Evolutionary conservation across 2,888 invertebrate genomes (phyloP).

Genomic region (Volucella zonaria): DNA sequence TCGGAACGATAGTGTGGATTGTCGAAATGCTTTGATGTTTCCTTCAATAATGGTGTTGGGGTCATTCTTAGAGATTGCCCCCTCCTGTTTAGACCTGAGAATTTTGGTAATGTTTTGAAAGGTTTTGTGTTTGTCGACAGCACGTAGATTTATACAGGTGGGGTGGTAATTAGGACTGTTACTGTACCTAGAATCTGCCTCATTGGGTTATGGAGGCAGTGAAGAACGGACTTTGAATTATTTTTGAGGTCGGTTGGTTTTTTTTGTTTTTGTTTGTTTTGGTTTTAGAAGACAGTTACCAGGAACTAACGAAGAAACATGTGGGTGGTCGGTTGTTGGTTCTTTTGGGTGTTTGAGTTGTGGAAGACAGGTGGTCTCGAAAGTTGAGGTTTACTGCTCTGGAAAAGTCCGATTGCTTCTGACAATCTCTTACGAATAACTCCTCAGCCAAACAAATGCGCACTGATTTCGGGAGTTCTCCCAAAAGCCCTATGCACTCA

Average conservation of each 20-base stretch:
- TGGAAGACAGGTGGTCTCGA: no score
- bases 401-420: no score
- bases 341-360: no score
- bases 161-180: not conserved
- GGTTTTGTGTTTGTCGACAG: constrained; percentile 5
- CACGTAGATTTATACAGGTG: constrained; percentile 4
- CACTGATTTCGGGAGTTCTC: no score
- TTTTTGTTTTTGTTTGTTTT: not conserved
- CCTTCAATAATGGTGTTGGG: constrained; percentile 29
- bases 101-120: constrained; percentile 45
- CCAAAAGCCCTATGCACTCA: no score
- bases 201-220: constrained; percentile 2
- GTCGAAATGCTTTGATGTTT: constrained; percentile 50
- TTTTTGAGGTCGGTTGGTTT: constrained; percentile 4
- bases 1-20: constrained; percentile 42
- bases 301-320: not conserved
- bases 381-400: no score
- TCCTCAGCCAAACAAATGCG: no score
- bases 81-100: not conserved
- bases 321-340: no score
- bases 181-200: not conserved
- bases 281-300: constrained; percentile 2
- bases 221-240: not conserved
- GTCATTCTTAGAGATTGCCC: constrained; percentile 17
- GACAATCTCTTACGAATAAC: no score